These are phyloP conservation scores for Folsomia candida DNA, from an alignment of 2,888 invertebrate genomes.

Conservation along the genomic window DNA sequence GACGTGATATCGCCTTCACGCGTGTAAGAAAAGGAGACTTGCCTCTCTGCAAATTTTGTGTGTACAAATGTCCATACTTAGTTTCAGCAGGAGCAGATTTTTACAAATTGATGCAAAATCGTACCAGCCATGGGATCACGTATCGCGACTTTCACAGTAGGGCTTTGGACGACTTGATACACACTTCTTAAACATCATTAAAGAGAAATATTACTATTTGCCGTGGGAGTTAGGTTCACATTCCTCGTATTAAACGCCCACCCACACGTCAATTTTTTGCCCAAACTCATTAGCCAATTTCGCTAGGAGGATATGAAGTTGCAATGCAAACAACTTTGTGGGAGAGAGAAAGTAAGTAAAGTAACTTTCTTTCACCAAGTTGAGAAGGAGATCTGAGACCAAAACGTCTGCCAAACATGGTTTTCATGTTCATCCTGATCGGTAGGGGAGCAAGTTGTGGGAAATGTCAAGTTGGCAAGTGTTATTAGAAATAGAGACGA, in stretches of 20 bases:
- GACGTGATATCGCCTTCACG: neutral
- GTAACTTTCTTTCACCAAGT: no score
- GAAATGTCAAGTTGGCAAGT: neutral
- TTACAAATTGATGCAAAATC: no score
- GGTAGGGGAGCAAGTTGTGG: neutral
- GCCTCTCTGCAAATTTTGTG: neutral
- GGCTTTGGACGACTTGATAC: no score
- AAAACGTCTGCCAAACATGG: no score
- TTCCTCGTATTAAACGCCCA: neutral
- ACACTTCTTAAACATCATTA: neutral
- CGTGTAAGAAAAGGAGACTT: neutral
- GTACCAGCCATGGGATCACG: no score
- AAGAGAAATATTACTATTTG: neutral
- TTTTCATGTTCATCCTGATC: no score
- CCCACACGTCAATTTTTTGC: neutral
- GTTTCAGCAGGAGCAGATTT: neutral
- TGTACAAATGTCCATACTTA: neutral
- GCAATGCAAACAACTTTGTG: neutral
- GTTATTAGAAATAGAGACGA: neutral
- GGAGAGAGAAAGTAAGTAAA: no score
- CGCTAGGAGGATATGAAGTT: neutral
- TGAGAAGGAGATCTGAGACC: no score
- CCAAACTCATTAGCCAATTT: neutral
- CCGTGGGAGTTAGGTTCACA: neutral
- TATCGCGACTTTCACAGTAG: no score